phyloP scores from a whole-genome alignment of 2,113 vertebrate genomes.

The Saimiri boliviensis region DNA sequence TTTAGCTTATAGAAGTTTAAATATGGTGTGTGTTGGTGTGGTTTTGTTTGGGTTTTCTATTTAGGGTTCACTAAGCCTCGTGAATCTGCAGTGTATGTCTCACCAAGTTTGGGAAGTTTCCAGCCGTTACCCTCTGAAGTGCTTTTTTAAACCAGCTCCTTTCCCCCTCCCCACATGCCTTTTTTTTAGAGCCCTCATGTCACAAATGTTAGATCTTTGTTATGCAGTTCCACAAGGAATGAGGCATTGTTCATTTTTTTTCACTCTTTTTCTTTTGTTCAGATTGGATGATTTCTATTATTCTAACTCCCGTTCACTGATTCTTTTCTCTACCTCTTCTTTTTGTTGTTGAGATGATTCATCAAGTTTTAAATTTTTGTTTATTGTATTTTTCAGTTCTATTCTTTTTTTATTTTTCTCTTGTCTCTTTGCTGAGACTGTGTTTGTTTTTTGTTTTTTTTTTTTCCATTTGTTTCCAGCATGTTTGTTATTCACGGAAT shows the following conservation, averaged over 20 bases:
- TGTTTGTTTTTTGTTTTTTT: neutral
- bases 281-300: neutral
- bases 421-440: neutral
- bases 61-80: neutral
- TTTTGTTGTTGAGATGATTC: neutral
- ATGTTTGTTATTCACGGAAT: too few species aligned
- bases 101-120: neutral
- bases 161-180: neutral
- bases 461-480: neutral
- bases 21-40: neutral
- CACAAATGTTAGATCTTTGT: neutral
- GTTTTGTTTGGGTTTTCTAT: neutral
- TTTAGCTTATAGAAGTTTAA: neutral
- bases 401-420: neutral
- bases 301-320: neutral
- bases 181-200: accelerated
- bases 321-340: neutral
- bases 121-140: neutral
- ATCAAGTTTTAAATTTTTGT: neutral
- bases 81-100: neutral
- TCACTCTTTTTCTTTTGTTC: neutral
- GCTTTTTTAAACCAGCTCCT: neutral
- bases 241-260: neutral
- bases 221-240: accelerated
- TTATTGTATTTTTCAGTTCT: neutral